Percentiles rank a stretch among this genome's conserved stretches.
These are phyloP conservation scores for Megalurothrips usitatus DNA, from an alignment of 2,888 invertebrate species.

Conservation along the genomic window DNA sequence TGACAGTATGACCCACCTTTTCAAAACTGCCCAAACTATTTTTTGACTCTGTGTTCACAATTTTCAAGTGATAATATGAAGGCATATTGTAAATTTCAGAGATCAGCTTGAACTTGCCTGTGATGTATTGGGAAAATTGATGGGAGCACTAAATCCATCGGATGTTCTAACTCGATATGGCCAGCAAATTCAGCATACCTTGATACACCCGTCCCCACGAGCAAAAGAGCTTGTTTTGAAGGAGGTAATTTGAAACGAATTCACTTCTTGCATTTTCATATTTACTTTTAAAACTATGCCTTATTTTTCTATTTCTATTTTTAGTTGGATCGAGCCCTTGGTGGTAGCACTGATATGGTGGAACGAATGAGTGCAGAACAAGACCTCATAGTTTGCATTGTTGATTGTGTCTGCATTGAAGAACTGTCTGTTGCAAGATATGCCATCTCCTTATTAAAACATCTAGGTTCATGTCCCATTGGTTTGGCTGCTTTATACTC, in stretches of 20 bases:
- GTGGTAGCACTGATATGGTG: constrained; percentile 39
- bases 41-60: too few species aligned
- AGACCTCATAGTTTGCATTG: constrained; percentile 54
- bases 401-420: constrained; percentile 56
- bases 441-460: constrained; percentile 55
- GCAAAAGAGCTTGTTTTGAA: constrained; percentile 61
- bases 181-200: constrained; percentile 55
- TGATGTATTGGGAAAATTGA: constrained; percentile 60
- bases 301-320: constrained; percentile 26
- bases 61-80: too few species aligned
- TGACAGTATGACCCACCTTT: constrained; percentile 31
- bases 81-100: constrained; percentile 43
- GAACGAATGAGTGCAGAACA: constrained; percentile 50
- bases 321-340: constrained; percentile 47
- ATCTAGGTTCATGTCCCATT: constrained; percentile 47
- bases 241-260: constrained; percentile 49
- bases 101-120: constrained; percentile 59
- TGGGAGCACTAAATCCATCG: constrained; percentile 59
- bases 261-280: neutral
- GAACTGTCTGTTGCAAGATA: constrained; percentile 57
- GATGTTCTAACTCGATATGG: constrained; percentile 58
- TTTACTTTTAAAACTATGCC: neutral
- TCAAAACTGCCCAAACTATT: too few species aligned
- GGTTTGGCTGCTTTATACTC: constrained; percentile 53
- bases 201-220: constrained; percentile 58